These are phyloP conservation scores for Drosophila jambulina DNA, from an alignment of 1,140 invertebrate genomes.

Conservation along the genomic window DNA sequence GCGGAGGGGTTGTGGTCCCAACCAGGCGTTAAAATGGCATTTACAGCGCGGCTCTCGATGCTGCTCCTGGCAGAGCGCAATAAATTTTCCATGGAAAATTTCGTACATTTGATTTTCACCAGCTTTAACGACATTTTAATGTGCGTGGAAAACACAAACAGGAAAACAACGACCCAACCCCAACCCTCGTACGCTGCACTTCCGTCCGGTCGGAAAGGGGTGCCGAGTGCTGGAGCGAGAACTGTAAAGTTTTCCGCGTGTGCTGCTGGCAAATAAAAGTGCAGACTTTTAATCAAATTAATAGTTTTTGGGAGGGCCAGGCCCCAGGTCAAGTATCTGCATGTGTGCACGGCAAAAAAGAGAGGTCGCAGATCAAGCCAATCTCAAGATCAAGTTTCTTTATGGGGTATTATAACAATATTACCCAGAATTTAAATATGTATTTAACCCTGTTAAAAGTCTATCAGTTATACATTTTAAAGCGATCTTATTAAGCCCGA, in stretches of 20 bases:
- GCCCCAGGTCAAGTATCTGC: constrained; percentile 42
- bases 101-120: constrained; percentile 80
- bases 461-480: neutral
- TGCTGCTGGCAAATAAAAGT: constrained; percentile 73
- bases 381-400: too few species aligned
- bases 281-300: constrained; percentile 80
- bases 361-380: neutral
- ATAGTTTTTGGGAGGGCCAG: constrained; percentile 61
- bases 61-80: constrained; percentile 42
- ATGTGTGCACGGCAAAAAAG: constrained; percentile 26
- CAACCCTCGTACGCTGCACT: constrained; percentile 28
- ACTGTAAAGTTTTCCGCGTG: constrained; percentile 58
- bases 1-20: constrained; percentile 37
- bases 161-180: constrained; percentile 38
- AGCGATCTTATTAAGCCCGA: accelerated
- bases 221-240: constrained; percentile 7
- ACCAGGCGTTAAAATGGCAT: constrained; percentile 66
- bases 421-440: neutral
- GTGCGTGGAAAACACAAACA: constrained; percentile 73
- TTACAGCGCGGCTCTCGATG: constrained; percentile 48
- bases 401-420: neutral
- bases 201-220: constrained; percentile 3
- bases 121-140: constrained; percentile 84
- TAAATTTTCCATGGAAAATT: constrained; percentile 78
- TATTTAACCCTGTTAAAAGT: neutral